These are phyloP conservation scores for Pipistrellus kuhlii DNA, from an alignment of 2,797 vertebrate genomes.

Conservation along the genomic window DNA sequence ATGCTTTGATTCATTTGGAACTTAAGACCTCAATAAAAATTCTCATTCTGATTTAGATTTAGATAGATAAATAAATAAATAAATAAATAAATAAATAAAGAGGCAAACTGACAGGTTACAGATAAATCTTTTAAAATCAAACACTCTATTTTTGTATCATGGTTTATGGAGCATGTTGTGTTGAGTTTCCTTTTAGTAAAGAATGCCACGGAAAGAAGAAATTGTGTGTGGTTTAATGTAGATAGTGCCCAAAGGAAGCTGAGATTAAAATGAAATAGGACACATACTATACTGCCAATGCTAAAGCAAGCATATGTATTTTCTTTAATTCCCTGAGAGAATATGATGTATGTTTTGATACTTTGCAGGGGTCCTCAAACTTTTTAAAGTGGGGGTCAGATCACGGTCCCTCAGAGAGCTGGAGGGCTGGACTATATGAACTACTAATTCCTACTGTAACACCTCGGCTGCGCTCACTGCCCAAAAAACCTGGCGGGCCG, in stretches of 20 bases:
- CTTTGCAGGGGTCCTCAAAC: no score
- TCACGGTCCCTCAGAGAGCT: no score
- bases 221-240: constrained; percentile 26
- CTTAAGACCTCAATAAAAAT: constrained; percentile 68
- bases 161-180: constrained; percentile 59
- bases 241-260: constrained; percentile 56
- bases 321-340: constrained; percentile 58
- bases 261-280: constrained; percentile 65
- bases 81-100: background rate
- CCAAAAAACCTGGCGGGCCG: no score
- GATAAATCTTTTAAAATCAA: constrained; percentile 72
- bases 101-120: constrained; percentile 26
- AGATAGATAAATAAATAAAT: constrained; percentile 53
- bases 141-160: constrained; percentile 28
- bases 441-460: no score
- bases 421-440: no score
- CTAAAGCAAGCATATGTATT: constrained; percentile 10
- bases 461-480: no score
- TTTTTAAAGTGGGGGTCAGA: no score
- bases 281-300: background rate
- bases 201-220: constrained; percentile 59
- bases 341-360: constrained; percentile 61
- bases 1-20: constrained; percentile 63
- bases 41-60: constrained; percentile 68
- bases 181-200: constrained; percentile 59